Evolutionary conservation across 2,113 vertebrate genomes (phyloP).

Genomic region (Python bivittatus): DNA sequence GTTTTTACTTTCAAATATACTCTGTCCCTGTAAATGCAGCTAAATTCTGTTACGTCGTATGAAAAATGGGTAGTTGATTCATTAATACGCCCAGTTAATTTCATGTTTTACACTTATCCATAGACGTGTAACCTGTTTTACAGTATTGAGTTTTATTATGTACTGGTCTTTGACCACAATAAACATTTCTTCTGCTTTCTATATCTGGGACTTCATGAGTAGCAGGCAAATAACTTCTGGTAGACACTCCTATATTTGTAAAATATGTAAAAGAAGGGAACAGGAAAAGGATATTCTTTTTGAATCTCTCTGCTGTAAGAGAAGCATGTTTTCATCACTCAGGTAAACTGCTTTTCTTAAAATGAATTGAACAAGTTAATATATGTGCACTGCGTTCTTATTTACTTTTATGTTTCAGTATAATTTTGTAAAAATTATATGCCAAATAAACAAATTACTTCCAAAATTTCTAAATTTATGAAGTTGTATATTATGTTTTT

Average conservation of each 20-base stretch:
- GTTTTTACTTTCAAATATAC: no score
- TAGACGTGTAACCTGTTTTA: no score
- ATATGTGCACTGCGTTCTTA: background rate
- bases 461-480: background rate
- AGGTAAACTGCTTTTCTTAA: constrained; percentile 48
- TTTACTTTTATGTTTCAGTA: background rate
- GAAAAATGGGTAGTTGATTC: no score
- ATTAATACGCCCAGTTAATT: no score
- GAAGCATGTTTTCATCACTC: constrained; percentile 15
- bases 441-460: background rate
- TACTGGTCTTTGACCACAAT: no score
- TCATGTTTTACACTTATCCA: no score
- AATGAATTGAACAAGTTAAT: background rate
- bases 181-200: no score
- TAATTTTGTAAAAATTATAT: background rate
- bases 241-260: background rate
- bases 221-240: constrained; percentile 64
- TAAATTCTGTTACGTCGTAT: no score
- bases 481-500: background rate
- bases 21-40: no score
- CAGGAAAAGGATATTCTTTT: constrained; percentile 29
- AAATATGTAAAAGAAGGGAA: background rate
- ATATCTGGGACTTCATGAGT: constrained; percentile 16
- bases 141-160: no score
- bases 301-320: constrained; percentile 19